phyloP scores from a whole-genome alignment of 2,113 vertebrate species.

The Neopipo cinnamomea region DNA sequence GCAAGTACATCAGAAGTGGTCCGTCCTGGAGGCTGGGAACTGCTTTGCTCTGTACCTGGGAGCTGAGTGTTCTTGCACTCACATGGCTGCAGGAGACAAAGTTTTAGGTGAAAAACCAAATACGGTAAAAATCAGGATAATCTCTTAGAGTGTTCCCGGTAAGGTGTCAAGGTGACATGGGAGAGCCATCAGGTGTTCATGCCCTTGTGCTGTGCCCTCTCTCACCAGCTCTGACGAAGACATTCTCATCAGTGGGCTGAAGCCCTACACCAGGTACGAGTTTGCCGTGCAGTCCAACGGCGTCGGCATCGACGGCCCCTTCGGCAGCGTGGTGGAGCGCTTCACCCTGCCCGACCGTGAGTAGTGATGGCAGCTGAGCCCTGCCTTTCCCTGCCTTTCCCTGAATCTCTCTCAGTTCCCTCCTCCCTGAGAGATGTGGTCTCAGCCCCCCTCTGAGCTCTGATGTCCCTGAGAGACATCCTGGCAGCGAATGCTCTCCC shows the following conservation, averaged over 20 bases:
- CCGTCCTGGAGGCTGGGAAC: not conserved
- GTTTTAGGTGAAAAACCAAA: not conserved
- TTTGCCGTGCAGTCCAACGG: conserved; percentile 94
- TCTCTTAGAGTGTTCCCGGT: not conserved
- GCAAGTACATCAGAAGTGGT: not conserved
- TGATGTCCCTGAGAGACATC: not conserved
- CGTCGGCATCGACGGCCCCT: conserved; percentile 85
- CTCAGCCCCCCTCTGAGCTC: not conserved
- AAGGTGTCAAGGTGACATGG: not conserved
- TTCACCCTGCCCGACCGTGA: conserved; percentile 91
- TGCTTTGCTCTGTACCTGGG: not conserved
- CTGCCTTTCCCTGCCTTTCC: not conserved
- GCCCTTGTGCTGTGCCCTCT: not conserved
- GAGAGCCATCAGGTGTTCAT: not conserved
- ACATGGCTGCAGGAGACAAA: not conserved
- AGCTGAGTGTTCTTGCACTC: not conserved
- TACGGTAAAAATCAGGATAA: not conserved
- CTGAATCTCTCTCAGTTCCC: not conserved
- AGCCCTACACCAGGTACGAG: conserved; percentile 94
- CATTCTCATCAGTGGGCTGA: conserved; percentile 87
- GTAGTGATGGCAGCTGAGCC: conserved; percentile 14
- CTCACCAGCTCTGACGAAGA: conserved; percentile 85
- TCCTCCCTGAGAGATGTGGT: not conserved
- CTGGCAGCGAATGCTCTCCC: not conserved
- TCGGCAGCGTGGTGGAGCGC: conserved; percentile 87